Conservation (phyloP, 2,113 vertebrate species). For the Danionella cerebrum region DNA sequence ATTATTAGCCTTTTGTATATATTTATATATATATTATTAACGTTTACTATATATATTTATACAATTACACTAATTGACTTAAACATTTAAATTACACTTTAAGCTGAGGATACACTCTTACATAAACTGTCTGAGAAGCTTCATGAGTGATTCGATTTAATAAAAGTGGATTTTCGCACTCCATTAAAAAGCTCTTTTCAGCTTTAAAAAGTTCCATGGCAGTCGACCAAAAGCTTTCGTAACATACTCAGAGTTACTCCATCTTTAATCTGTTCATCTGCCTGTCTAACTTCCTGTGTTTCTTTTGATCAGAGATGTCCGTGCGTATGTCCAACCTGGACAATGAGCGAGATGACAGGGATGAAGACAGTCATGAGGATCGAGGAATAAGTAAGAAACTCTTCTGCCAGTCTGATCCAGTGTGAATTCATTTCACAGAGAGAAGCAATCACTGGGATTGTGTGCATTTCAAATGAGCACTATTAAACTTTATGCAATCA, state of each 20-base stretch:
- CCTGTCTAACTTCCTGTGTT: background rate
- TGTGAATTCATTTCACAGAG: background rate
- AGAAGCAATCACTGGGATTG: no score
- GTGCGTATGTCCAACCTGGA: slow-evolving; percentile 98
- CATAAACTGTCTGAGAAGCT: background rate
- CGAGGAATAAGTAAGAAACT: slow-evolving; percentile 87
- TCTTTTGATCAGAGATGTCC: slow-evolving; percentile 82
- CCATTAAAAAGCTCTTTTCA: background rate
- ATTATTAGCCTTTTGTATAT: no score
- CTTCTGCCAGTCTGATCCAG: background rate
- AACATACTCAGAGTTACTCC: background rate
- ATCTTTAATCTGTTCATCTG: background rate
- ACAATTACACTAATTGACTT: no score
- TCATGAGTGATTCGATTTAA: background rate
- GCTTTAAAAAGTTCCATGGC: background rate
- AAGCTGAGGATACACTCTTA: no score
- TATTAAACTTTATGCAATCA: background rate
- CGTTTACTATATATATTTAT: no score
- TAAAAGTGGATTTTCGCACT: no score
- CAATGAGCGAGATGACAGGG: slow-evolving; percentile 89
- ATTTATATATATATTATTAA: no score
- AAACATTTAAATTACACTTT: no score
- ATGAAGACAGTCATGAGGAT: slow-evolving; percentile 95
- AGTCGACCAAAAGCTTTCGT: background rate
- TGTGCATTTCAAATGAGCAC: no score